These are phyloP conservation scores for Leptopterna dolabrata DNA, from an alignment of 2,888 invertebrate species.

Conservation along the genomic window DNA sequence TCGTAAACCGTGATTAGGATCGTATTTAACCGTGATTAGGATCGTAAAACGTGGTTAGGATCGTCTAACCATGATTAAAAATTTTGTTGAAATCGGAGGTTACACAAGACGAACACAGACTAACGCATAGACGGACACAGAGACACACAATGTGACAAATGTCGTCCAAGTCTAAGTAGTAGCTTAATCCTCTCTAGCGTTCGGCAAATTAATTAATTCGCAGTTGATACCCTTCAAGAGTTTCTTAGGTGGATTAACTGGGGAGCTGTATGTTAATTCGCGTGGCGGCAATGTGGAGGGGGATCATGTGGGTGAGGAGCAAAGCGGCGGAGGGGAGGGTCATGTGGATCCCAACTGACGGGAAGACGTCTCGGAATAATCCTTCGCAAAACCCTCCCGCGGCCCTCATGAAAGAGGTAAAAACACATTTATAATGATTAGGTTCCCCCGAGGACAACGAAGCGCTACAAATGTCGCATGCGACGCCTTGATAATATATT, in stretches of 20 bases:
- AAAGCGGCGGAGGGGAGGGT: no score
- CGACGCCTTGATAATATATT: conserved; percentile 46
- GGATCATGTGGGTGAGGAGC: no score
- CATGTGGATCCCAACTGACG: not conserved
- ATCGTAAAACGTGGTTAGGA: no score
- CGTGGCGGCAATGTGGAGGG: not conserved
- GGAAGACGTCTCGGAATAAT: not conserved
- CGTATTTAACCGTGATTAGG: no score
- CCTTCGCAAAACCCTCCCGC: not conserved
- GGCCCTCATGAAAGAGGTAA: conserved; percentile 1
- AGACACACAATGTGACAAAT: no score
- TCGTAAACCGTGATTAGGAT: no score
- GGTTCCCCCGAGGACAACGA: not conserved
- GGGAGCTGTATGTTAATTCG: not conserved
- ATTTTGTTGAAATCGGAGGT: no score
- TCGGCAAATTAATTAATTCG: not conserved
- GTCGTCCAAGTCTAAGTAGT: no score
- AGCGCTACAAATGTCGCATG: not conserved
- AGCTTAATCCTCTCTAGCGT: no score
- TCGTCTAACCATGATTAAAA: no score
- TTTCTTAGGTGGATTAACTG: not conserved
- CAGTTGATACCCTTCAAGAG: not conserved
- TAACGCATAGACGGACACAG: no score
- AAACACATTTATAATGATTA: conserved; percentile 50
- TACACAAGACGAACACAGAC: no score